Percentiles rank a stretch among this genome's conserved stretches.
Conservation (phyloP, 1,140 invertebrate genomes). For the Brachionus asplanchnoidis region DNA sequence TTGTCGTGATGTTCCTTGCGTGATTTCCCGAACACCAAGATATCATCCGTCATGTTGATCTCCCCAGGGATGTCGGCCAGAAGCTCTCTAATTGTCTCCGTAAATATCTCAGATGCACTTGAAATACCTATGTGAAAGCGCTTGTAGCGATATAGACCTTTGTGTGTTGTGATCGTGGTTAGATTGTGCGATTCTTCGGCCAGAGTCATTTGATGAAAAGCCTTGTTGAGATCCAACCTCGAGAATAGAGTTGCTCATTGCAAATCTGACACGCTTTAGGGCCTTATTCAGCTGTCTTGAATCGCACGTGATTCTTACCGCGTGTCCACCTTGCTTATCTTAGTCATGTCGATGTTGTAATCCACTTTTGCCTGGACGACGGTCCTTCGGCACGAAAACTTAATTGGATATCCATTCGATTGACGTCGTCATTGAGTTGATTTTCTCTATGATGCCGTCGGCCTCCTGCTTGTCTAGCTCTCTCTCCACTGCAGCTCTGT, state of each 20-base stretch:
- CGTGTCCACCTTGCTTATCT: not conserved
- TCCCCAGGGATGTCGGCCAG: slow-evolving; percentile 21
- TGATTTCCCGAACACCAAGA: slow-evolving; percentile 43
- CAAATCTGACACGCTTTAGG: slow-evolving; percentile 17
- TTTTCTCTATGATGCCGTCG: not conserved
- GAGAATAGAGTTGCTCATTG: slow-evolving; percentile 38
- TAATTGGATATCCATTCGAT: not conserved
- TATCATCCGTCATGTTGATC: slow-evolving; percentile 44
- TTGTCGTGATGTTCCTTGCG: slow-evolving; percentile 43
- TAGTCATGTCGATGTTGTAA: not conserved
- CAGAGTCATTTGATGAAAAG: slow-evolving; percentile 46
- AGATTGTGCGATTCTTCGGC: slow-evolving; percentile 42
- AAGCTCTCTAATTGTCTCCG: slow-evolving; percentile 25
- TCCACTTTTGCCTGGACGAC: not conserved
- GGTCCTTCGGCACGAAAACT: not conserved
- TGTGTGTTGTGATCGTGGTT: slow-evolving; percentile 44
- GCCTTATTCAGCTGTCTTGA: slow-evolving; percentile 24
- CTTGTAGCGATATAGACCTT: slow-evolving; percentile 44
- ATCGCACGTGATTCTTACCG: not conserved
- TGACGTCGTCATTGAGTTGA: not conserved
- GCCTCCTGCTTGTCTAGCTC: not conserved
- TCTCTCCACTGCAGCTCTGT: not conserved
- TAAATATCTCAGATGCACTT: slow-evolving; percentile 42
- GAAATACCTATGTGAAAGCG: slow-evolving; percentile 42
- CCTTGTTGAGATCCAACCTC: slow-evolving; percentile 45